These are phyloP conservation scores for Folsomia candida DNA, from an alignment of 2,888 invertebrate genomes.

Conservation along the genomic window DNA sequence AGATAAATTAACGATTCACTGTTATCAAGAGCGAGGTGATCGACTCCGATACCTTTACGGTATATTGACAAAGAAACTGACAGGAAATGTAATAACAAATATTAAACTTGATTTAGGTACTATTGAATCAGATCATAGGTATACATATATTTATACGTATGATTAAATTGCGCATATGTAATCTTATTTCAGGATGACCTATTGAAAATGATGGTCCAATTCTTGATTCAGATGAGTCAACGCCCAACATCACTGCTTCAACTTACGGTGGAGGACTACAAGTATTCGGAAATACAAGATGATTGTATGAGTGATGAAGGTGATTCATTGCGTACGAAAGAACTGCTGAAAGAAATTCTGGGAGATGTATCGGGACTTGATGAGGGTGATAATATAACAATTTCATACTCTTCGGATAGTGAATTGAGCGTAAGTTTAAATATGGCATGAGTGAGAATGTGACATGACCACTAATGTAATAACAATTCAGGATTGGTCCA, in stretches of 20 bases:
- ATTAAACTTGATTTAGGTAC: too few species aligned
- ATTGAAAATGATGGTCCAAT: conserved; percentile 31
- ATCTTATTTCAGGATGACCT: conserved; percentile 29
- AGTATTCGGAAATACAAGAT: conserved; percentile 27
- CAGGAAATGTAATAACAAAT: conserved; percentile 22
- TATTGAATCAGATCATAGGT: too few species aligned
- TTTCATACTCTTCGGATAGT: conserved; percentile 27
- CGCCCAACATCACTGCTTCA: conserved; percentile 27
- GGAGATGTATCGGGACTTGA: conserved; percentile 6
- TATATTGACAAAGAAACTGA: conserved; percentile 24
- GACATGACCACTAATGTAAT: neutral
- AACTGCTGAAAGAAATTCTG: conserved; percentile 18
- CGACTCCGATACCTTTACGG: conserved; percentile 35
- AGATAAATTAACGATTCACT: conserved; percentile 38
- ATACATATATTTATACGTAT: too few species aligned
- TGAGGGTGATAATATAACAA: conserved; percentile 3
- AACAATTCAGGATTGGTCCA: conserved; percentile 15
- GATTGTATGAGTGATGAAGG: conserved; percentile 14
- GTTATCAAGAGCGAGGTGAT: conserved; percentile 33
- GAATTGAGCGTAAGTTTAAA: conserved; percentile 39
- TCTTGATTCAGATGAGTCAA: conserved; percentile 38
- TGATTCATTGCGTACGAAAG: conserved; percentile 15
- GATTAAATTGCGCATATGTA: neutral
- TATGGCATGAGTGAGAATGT: neutral
- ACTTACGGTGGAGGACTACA: conserved; percentile 5